These are phyloP conservation scores for Sialia sialis DNA, from an alignment of 2,113 vertebrate genomes.

Conservation along the genomic window DNA sequence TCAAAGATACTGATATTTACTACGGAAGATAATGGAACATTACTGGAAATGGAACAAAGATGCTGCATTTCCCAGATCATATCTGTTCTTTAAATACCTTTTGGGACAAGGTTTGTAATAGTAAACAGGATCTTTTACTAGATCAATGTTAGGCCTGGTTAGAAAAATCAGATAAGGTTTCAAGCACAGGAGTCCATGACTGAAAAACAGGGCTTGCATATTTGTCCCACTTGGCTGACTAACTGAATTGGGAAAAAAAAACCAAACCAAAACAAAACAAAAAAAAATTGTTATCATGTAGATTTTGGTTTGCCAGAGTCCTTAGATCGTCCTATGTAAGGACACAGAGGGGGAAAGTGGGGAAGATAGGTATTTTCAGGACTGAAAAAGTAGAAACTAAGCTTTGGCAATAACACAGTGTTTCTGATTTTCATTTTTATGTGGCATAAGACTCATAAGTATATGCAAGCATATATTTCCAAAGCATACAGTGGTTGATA, in stretches of 20 bases:
- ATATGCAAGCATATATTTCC: no score
- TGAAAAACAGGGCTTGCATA: neutral
- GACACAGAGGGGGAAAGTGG: neutral
- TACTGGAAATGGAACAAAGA: neutral
- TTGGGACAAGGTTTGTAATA: neutral
- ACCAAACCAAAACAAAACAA: no score
- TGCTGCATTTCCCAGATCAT: neutral
- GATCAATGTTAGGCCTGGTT: neutral
- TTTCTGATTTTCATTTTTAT: neutral
- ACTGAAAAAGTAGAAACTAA: neutral
- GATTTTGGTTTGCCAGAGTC: neutral
- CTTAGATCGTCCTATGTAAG: accelerated
- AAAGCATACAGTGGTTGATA: neutral
- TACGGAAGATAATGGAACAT: neutral
- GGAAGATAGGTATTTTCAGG: neutral
- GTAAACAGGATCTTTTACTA: neutral
- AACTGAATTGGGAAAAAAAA: neutral
- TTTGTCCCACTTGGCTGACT: neutral
- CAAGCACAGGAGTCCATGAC: neutral
- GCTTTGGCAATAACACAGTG: neutral
- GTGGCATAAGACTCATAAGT: neutral
- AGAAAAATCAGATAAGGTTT: neutral
- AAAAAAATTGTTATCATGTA: accelerated
- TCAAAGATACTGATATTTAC: neutral
- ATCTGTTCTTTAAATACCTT: neutral